Percentiles rank a stretch among this genome's conserved stretches.
phyloP scores from a whole-genome alignment of 2,113 vertebrate genomes.

The Uria aalge region DNA sequence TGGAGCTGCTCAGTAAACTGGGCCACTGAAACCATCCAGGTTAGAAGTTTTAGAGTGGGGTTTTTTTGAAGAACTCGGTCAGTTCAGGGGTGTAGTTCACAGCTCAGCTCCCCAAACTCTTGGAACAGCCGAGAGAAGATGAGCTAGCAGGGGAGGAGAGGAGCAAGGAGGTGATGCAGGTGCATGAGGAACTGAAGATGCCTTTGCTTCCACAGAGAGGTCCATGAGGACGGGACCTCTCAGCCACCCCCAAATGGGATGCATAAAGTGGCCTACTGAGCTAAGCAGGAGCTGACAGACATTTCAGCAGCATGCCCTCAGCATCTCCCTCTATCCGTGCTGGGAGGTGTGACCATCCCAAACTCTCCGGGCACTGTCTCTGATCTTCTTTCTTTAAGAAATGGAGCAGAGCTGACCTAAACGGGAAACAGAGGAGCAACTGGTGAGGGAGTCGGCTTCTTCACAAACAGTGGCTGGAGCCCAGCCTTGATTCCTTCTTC shows the following conservation, averaged over 20 bases:
- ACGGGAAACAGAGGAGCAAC: background rate
- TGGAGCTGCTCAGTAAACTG: background rate
- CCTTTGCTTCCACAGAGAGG: background rate
- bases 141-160: background rate
- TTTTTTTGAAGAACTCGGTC: background rate
- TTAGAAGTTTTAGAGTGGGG: background rate
- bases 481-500: background rate
- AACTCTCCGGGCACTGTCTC: background rate
- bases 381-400: background rate
- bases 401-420: background rate
- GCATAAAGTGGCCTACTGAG: accelerated
- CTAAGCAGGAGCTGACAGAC: background rate
- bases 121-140: background rate
- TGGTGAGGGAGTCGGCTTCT: background rate
- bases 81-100: background rate
- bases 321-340: background rate
- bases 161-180: background rate
- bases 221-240: background rate
- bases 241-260: background rate
- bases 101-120: background rate
- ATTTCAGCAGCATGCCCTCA: background rate
- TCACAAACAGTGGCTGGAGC: background rate
- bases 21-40: background rate
- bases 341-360: background rate
- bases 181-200: background rate